These are phyloP conservation scores for Phymastichus coffea DNA, from an alignment of 1,140 invertebrate species.

Conservation along the genomic window DNA sequence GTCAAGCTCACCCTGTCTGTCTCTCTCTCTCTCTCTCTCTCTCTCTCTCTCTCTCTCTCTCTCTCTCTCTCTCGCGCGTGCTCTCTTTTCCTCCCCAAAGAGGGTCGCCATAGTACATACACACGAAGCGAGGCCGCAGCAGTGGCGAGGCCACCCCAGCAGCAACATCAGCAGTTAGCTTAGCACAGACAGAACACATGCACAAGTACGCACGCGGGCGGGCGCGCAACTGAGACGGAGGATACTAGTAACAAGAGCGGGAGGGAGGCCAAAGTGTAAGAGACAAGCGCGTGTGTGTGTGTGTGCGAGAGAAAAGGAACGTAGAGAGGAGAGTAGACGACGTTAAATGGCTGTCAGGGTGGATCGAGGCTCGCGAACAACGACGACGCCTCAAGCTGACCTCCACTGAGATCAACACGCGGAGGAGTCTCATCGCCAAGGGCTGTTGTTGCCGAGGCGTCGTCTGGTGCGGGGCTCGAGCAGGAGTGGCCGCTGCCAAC, in stretches of 20 bases:
- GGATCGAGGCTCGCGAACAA: constrained; percentile 24
- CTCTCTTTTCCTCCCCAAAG: background rate
- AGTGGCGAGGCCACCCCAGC: constrained; percentile 15
- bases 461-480: too few species aligned
- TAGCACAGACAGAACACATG: too few species aligned
- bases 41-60: background rate
- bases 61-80: too few species aligned
- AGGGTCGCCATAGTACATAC: background rate
- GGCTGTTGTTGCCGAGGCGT: too few species aligned
- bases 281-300: background rate
- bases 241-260: too few species aligned
- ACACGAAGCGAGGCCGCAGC: too few species aligned
- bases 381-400: constrained; percentile 20
- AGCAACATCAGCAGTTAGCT: background rate
- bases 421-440: constrained; percentile 1
- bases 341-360: constrained; percentile 29
- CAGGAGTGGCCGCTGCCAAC: too few species aligned
- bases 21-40: constrained; percentile 9
- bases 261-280: background rate
- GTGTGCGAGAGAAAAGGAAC: background rate
- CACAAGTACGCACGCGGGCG: too few species aligned
- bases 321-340: constrained; percentile 7
- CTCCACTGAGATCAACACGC: constrained; percentile 2
- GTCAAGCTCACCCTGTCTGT: background rate
- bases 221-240: background rate